Base-by-base conservation (phyloP, 2,113 vertebrate genomes). In the Origma solitaria region DNA sequence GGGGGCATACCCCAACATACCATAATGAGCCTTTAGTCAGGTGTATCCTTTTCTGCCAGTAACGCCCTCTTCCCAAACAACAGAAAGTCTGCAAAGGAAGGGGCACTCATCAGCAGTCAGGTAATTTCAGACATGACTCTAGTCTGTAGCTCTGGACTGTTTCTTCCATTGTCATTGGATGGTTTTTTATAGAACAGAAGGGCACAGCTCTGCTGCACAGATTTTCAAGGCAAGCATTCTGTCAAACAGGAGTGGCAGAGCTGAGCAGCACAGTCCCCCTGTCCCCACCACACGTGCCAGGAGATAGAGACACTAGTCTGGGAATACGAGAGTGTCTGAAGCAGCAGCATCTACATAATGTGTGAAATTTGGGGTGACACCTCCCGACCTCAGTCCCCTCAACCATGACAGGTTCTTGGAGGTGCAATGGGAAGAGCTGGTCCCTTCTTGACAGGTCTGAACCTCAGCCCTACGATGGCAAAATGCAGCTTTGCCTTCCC, bases 281-380 rank as follows among this genome's bases (percentile, higher is more conserved):
- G 33, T 37, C 31, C 15, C 5, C 30, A 60, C 5, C 14, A 40
- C 2, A 0, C 3, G 8, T 3, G 1, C 19, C 40, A 72, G 58
- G 37, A 62, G 28, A 37, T 11, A 21, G n/a, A 69, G 42, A n/a
- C 57, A 3, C 21, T 30, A 62, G 7, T 13, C 23, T 66, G 33
- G 30, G 20, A 54, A 40, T 15, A 18, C 19, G 27, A 50, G 8
- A 53, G 28, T 37, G 25, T 19, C 45, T 53, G 8, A 85, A 64
- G 30, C 23, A 45, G 25, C 20, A 57, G 6, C 8, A 53, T 21
- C 45, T 69, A 30, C 16, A 28, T 4, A 13, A 1, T 3, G 4
- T 25, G 17, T 62, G 47, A 77, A 49, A 88, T 72, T 35, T 65
- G 71, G 64, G 71, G 16, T 69, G 15, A 4, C 45, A 69, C 5